phyloP scores from a whole-genome alignment of 2,113 vertebrate genomes.

The Rhinichthys klamathensis region DNA sequence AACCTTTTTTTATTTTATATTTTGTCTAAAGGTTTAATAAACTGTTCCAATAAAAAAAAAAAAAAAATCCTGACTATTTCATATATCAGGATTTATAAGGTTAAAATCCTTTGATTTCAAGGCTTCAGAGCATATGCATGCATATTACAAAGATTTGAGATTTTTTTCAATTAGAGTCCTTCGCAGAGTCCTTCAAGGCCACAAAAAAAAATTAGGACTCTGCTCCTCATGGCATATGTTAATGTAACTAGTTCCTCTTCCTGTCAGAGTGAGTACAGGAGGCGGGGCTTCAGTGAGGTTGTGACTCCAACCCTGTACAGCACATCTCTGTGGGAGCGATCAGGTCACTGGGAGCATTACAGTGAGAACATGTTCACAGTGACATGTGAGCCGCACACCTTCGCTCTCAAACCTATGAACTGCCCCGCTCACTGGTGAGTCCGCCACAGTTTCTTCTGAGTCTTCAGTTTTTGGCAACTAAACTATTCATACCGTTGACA shows the following conservation, averaged over 20 bases:
- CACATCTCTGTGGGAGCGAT: conserved; percentile 85
- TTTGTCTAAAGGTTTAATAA: no score
- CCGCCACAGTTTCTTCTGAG: not conserved
- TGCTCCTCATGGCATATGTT: not conserved
- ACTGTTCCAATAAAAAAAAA: no score
- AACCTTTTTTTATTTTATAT: no score
- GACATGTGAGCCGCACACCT: conserved; percentile 70
- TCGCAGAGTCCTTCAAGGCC: no score
- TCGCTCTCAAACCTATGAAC: conserved; percentile 96
- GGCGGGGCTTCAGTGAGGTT: conserved; percentile 87
- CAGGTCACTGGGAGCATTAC: conserved; percentile 94
- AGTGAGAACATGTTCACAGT: conserved; percentile 88
- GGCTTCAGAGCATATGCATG: not conserved
- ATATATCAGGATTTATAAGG: not conserved
- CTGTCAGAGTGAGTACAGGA: conserved; percentile 83
- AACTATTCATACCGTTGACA: not conserved
- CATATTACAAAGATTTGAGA: not conserved
- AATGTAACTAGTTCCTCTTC: not conserved
- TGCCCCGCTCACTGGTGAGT: conserved; percentile 93
- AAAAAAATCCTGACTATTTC: not conserved
- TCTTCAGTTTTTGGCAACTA: not conserved
- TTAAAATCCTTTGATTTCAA: not conserved
- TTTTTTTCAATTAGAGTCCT: no score
- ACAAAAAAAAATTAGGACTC: not conserved
- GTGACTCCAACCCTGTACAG: conserved; percentile 89